These are phyloP conservation scores for Gobio occitaniae DNA, from an alignment of 2,797 vertebrate species.

Conservation along the genomic window DNA sequence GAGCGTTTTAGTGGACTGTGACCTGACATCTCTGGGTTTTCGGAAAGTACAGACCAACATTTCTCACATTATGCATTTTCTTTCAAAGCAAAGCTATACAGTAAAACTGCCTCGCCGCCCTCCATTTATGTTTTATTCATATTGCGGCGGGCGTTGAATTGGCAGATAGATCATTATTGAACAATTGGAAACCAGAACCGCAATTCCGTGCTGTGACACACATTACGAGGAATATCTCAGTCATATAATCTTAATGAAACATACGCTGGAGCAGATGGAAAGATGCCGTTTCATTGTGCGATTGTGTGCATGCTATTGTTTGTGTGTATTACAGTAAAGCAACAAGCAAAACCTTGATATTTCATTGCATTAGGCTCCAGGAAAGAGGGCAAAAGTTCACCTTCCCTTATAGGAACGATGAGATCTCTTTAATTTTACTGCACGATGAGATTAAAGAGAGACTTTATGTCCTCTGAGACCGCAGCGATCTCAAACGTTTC, in stretches of 20 bases:
- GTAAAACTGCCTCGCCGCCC: slow-evolving; percentile 56
- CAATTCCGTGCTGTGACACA: slow-evolving; percentile 79
- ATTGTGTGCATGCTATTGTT: slow-evolving; percentile 16
- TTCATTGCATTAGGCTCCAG: background rate
- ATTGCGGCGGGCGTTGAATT: slow-evolving; percentile 74
- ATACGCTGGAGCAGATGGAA: slow-evolving; percentile 67
- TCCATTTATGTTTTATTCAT: slow-evolving; percentile 81
- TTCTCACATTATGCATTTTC: slow-evolving; percentile 6
- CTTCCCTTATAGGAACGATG: background rate
- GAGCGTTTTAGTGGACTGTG: slow-evolving; percentile 7
- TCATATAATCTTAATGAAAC: slow-evolving; percentile 79
- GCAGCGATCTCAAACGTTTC: background rate
- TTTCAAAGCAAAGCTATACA: slow-evolving; percentile 45
- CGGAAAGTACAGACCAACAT: background rate
- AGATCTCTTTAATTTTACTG: background rate
- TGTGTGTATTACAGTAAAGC: slow-evolving; percentile 24
- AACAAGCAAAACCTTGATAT: slow-evolving; percentile 3
- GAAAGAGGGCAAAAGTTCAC: slow-evolving; percentile 3
- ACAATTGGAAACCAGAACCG: slow-evolving; percentile 77
- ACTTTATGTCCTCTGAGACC: background rate
- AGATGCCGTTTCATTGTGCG: background rate
- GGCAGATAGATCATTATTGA: slow-evolving; percentile 83
- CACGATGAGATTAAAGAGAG: background rate
- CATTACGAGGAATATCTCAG: slow-evolving; percentile 79
- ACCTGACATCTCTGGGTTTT: slow-evolving; percentile 8